These are phyloP conservation scores for Lepidochitona cinerea DNA, from an alignment of 2,888 invertebrate genomes.

Conservation along the genomic window DNA sequence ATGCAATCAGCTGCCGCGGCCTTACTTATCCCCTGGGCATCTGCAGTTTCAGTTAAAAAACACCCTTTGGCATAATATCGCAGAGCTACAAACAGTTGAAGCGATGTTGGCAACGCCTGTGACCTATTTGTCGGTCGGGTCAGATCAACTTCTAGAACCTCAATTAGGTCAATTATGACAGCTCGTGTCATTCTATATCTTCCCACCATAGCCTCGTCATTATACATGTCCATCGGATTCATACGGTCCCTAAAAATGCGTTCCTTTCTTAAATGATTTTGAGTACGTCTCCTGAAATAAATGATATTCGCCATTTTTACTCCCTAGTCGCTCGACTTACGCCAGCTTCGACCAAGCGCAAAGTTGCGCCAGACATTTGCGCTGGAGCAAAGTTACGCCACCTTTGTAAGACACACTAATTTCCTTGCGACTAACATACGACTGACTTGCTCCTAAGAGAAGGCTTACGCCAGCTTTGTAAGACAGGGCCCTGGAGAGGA, in stretches of 20 bases:
- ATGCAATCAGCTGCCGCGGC: background rate
- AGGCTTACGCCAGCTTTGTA: too few species aligned
- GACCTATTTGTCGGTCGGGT: background rate
- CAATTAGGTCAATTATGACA: background rate
- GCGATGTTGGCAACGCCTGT: background rate
- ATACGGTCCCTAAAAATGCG: background rate
- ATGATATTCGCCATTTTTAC: background rate
- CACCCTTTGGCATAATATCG: background rate
- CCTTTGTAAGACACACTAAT: background rate
- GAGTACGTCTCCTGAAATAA: background rate
- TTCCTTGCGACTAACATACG: too few species aligned
- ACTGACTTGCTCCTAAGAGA: too few species aligned
- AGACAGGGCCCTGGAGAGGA: too few species aligned
- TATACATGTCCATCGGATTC: background rate
- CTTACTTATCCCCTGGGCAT: background rate
- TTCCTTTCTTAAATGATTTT: background rate
- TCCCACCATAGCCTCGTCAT: background rate
- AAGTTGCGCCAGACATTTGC: background rate
- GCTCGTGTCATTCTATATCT: background rate
- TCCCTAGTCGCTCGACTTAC: background rate
- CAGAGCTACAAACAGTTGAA: background rate
- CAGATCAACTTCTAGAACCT: background rate
- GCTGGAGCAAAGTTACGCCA: background rate
- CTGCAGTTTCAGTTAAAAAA: background rate
- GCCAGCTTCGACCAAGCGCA: background rate